These are phyloP conservation scores for Parasteatoda lunata DNA, from an alignment of 2,888 invertebrate genomes.

Conservation along the genomic window DNA sequence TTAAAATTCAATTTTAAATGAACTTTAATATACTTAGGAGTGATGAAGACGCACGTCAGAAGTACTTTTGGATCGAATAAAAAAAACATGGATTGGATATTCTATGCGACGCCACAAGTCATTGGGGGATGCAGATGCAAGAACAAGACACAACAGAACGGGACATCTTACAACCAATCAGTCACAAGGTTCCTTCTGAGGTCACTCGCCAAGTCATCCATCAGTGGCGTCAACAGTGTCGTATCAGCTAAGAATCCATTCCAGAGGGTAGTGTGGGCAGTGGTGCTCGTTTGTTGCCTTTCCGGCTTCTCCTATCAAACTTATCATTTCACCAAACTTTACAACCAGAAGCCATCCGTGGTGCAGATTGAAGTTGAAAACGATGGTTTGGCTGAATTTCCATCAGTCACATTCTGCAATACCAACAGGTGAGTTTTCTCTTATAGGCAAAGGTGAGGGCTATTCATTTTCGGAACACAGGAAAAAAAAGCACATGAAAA, in stretches of 20 bases:
- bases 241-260: conserved; percentile 6
- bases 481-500: too few species aligned
- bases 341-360: conserved; percentile 31
- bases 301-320: conserved; percentile 39
- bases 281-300: conserved; percentile 6
- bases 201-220: conserved; percentile 6
- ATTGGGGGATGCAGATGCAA: conserved; percentile 62
- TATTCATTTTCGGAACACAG: too few species aligned
- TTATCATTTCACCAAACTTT: conserved; percentile 12
- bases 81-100: too few species aligned
- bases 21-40: too few species aligned
- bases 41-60: too few species aligned
- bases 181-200: background rate
- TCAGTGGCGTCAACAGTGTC: conserved; percentile 27
- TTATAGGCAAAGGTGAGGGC: background rate
- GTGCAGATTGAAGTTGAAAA: conserved; percentile 57
- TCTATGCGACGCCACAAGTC: conserved; percentile 68
- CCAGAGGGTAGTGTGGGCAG: background rate
- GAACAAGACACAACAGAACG: background rate
- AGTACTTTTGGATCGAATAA: too few species aligned
- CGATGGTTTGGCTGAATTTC: conserved; percentile 55
- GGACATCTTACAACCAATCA: background rate
- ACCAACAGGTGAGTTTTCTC: conserved; percentile 38
- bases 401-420: conserved; percentile 50
- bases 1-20: too few species aligned